phyloP scores from a whole-genome alignment of 2,113 vertebrate species.

The Ciconia boyciana region DNA sequence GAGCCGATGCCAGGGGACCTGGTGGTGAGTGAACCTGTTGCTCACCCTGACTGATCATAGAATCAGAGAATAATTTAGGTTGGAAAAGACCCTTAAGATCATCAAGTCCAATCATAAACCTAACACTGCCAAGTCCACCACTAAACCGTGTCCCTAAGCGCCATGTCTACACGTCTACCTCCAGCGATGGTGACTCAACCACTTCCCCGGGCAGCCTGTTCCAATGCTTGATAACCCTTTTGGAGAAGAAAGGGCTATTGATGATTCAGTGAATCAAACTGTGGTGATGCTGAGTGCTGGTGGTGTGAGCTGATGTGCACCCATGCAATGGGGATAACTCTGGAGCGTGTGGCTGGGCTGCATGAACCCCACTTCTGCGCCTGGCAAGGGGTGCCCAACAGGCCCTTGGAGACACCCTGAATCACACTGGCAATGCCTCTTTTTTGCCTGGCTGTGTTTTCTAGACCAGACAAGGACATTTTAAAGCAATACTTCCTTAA shows the following conservation, averaged over 20 bases:
- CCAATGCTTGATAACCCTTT: background rate
- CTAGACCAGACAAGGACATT: background rate
- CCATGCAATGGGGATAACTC: accelerated
- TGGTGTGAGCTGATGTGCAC: background rate
- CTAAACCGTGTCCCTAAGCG: background rate
- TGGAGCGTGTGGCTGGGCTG: background rate
- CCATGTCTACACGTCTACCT: accelerated
- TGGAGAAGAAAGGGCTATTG: background rate
- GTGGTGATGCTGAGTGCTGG: background rate
- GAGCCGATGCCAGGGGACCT: background rate
- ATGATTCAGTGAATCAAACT: background rate
- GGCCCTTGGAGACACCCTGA: background rate
- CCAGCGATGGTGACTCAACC: background rate
- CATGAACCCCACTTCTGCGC: accelerated
- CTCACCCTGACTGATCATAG: accelerated
- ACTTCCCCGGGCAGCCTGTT: background rate
- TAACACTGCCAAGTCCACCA: background rate
- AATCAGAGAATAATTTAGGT: background rate
- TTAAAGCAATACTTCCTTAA: background rate
- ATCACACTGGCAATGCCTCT: accelerated
- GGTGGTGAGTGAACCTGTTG: background rate
- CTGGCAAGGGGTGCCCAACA: background rate
- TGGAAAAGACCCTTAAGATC: background rate
- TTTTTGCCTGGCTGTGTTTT: background rate
- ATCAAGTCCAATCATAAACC: accelerated